phyloP scores from a whole-genome alignment of 2,888 invertebrate genomes.

The Diadegma fenestrale region DNA sequence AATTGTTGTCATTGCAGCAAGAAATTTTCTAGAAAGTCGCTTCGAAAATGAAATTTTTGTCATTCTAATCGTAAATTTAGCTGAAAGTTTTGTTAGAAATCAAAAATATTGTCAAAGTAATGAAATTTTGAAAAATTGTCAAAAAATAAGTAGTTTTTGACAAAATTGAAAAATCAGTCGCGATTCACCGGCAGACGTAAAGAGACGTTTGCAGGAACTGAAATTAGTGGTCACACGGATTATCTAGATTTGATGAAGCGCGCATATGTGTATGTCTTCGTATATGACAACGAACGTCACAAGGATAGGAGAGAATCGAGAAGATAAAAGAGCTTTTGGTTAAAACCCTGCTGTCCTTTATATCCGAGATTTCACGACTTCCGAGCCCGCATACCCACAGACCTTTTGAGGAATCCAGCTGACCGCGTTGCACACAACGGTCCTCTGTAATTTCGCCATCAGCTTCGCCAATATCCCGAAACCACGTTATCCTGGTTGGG shows the following conservation, averaged over 20 bases:
- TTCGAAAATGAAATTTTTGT: no score
- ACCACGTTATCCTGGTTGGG: background rate
- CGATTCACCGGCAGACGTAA: background rate
- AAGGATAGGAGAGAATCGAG: constrained; percentile 1
- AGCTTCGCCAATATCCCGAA: constrained; percentile 21
- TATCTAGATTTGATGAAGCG: constrained; percentile 22
- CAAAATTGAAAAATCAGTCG: background rate
- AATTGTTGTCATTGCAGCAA: no score
- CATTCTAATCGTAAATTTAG: no score
- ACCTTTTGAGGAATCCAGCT: constrained; percentile 34
- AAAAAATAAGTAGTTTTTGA: no score
- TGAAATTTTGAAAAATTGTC: no score
- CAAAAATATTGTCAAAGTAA: no score
- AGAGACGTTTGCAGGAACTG: background rate
- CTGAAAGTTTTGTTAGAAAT: no score
- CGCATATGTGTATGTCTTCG: background rate
- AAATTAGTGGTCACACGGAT: constrained; percentile 37
- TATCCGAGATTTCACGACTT: constrained; percentile 4
- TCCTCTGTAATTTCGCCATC: constrained; percentile 35
- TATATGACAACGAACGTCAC: constrained; percentile 9
- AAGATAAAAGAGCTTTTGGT: constrained; percentile 13
- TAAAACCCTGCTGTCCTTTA: background rate
- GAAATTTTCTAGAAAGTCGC: no score
- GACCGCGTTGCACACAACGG: constrained; percentile 35
- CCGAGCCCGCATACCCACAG: constrained; percentile 34